Evolutionary conservation across 1,140 invertebrate genomes (phyloP).

Genomic region (Sinella curviseta): DNA sequence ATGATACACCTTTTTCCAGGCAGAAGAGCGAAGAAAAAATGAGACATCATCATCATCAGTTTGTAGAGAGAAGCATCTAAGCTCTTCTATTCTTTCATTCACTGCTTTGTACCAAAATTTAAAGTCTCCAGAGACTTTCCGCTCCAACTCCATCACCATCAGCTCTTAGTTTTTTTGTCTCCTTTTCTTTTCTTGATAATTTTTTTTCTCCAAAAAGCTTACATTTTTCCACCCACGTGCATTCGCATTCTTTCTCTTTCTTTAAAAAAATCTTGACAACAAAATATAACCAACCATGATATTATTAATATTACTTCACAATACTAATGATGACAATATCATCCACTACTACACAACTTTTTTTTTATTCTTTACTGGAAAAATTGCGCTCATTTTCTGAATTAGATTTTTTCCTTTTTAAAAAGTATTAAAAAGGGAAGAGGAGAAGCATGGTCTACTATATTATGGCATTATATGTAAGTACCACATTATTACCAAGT

Average conservation of each 20-base stretch:
- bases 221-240: conserved; percentile 16
- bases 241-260: background rate
- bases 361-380: too few relatives aligned
- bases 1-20: conserved; percentile 13
- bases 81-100: background rate
- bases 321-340: background rate
- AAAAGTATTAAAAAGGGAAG: too few relatives aligned
- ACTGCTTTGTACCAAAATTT: background rate
- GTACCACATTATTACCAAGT: too few relatives aligned
- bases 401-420: too few relatives aligned
- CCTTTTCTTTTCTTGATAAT: background rate
- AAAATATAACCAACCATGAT: background rate
- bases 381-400: too few relatives aligned
- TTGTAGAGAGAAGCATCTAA: background rate
- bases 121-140: conserved; percentile 15
- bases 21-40: background rate
- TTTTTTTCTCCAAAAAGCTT: background rate
- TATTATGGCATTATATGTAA: too few relatives aligned
- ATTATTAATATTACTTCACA: background rate
- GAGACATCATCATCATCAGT: conserved; percentile 12
- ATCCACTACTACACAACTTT: background rate
- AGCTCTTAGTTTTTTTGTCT: background rate
- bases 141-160: background rate
- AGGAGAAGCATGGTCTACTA: too few relatives aligned
- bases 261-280: background rate